Base-by-base conservation (phyloP, 2,888 invertebrate species). In the Philereme vetulata region DNA sequence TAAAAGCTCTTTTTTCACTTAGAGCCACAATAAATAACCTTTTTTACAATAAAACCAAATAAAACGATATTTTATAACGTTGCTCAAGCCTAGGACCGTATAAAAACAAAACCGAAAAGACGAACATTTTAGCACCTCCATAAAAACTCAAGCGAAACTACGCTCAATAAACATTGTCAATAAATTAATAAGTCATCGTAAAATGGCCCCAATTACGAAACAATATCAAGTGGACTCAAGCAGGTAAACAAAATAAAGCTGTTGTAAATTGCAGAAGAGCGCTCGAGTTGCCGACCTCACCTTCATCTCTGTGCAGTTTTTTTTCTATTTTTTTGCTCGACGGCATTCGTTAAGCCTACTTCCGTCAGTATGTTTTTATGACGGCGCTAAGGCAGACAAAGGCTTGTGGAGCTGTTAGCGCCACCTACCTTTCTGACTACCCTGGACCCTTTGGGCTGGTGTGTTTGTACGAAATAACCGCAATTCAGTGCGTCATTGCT, bases 181-280 rank as follows among this genome's bases (percentile, higher is more conserved):
- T 91, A 91, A 92, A 91, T 90, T 90, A 90, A 92, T 92, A 90
- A 92, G 81, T 90, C 90, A 89, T 86, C 87, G 90, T 86, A 85
- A 87, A 90, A 85, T 88, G 78, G 86, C 86, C 84, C 85, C 90
- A 90, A 91, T 91, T 88, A 92, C 84, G 65, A 79, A 72, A 88
- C 86, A 89, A 86, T 88, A 87, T 85, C 85, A 85, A 84, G 80
- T 73, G 76, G 76, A 88, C 81, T 87, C 80, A 83, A 81, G 88
- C 91, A 92, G 91, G 91, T 91, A 91, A 88, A 89, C 88, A 90
- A 85, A 89, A 90, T 90, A 90, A 89, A 91, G 91, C 85, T 88
- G 91, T 91, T 90, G 81, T 91, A 91, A 90, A 92, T 91, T 90
- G 90, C 85, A 90, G 88, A 87, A 90, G 84, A 88, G 84, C 82